phyloP scores from a whole-genome alignment of 1,140 invertebrate genomes.

The Camponotus pennsylvanicus region DNA sequence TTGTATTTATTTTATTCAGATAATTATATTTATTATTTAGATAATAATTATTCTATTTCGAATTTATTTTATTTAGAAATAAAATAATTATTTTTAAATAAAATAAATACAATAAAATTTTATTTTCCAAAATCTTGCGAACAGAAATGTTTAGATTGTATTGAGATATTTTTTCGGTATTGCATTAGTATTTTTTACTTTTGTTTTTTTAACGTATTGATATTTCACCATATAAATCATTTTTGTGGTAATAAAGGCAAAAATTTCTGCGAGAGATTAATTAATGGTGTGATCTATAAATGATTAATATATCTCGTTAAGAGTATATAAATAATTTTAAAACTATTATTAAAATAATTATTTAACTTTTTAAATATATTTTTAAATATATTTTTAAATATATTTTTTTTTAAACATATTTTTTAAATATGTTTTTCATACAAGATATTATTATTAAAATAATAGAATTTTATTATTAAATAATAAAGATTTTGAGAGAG shows the following conservation, averaged over 20 bases:
- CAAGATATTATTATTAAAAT: neutral
- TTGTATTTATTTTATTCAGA: too few relatives aligned
- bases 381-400: too few relatives aligned
- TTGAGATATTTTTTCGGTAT: neutral
- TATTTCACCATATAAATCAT: neutral
- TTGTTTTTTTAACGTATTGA: neutral
- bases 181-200: neutral
- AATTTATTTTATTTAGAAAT: too few relatives aligned
- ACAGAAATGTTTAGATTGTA: neutral
- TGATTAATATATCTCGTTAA: neutral
- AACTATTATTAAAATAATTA: neutral
- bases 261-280: neutral
- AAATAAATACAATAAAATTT: neutral
- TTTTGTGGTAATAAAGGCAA: neutral
- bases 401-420: too few relatives aligned
- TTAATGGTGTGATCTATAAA: neutral
- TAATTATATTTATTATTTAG: too few relatives aligned
- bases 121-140: conserved; percentile 26
- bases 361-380: neutral
- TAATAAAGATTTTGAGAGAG: neutral
- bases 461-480: neutral
- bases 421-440: neutral
- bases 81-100: conserved; percentile 1
- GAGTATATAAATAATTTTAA: neutral
- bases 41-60: too few relatives aligned